These are phyloP conservation scores for Lepeophtheirus nordmannii DNA, from an alignment of 2,888 invertebrate species.

Conservation along the genomic window DNA sequence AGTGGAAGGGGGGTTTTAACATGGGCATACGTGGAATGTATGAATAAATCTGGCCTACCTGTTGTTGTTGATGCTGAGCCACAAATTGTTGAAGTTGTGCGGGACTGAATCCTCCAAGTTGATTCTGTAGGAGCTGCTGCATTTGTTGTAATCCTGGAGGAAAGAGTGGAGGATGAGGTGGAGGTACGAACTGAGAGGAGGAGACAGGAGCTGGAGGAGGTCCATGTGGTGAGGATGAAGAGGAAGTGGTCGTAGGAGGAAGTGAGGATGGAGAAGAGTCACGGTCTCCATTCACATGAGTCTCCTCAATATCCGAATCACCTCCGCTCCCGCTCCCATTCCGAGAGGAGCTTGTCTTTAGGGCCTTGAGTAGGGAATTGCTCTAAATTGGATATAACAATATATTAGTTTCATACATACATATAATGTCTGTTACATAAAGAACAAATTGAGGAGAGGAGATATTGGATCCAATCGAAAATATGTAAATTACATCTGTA, in stretches of 20 bases:
- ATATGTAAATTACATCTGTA: too few species aligned
- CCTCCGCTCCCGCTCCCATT: not conserved
- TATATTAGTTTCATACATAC: too few species aligned
- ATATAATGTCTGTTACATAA: too few species aligned
- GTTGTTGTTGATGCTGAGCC: constrained; percentile 21
- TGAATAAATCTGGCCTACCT: not conserved
- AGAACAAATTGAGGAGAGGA: too few species aligned
- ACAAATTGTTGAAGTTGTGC: constrained; percentile 23
- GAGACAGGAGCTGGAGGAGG: not conserved
- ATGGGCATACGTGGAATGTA: too few species aligned
- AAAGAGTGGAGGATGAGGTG: constrained; percentile 5
- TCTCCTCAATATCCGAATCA: not conserved
- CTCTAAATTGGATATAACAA: not conserved
- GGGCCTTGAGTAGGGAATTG: not conserved
- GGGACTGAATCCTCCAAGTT: constrained; percentile 15
- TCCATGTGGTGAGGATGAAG: not conserved
- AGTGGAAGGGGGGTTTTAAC: not conserved
- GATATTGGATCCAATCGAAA: too few species aligned
- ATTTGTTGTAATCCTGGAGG: constrained; percentile 23
- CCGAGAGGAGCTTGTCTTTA: not conserved
- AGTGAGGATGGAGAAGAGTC: not conserved
- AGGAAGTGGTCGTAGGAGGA: not conserved
- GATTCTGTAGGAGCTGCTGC: constrained; percentile 18
- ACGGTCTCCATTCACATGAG: not conserved
- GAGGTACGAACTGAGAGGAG: not conserved